Percentiles rank a stretch among this genome's conserved stretches.
phyloP scores from a whole-genome alignment of 1,140 invertebrate genomes.

The Pseudomyrmex cubaensis region DNA sequence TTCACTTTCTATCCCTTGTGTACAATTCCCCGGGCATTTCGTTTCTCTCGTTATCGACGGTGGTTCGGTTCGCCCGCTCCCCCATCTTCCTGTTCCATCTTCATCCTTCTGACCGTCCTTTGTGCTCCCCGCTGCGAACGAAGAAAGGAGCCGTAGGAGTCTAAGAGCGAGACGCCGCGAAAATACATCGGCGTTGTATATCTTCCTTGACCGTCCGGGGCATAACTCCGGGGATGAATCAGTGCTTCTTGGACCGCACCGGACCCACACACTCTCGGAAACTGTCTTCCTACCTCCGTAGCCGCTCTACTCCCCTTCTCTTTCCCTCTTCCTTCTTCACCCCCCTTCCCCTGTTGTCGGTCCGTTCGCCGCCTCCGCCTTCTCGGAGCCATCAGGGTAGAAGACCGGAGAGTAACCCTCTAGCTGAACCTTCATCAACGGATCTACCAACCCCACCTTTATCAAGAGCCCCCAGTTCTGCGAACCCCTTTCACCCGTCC shows the following conservation, averaged over 20 bases:
- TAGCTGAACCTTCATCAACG: slow-evolving; percentile 85
- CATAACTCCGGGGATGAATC: slow-evolving; percentile 84
- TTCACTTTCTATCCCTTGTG: neutral
- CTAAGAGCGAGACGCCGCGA: slow-evolving; percentile 66
- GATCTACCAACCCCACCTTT: slow-evolving; percentile 85
- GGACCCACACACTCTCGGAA: slow-evolving; percentile 75
- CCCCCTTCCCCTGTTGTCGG: slow-evolving; percentile 61
- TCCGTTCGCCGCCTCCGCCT: slow-evolving; percentile 64
- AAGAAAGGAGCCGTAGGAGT: slow-evolving; percentile 53
- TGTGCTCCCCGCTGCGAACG: slow-evolving; percentile 31
- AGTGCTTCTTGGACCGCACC: slow-evolving; percentile 83
- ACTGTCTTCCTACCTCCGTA: slow-evolving; percentile 69
- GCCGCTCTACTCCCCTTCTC: slow-evolving; percentile 43
- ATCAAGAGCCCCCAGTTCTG: slow-evolving; percentile 83
- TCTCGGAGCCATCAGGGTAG: slow-evolving; percentile 81
- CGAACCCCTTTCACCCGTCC: slow-evolving; percentile 68
- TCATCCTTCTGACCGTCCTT: slow-evolving; percentile 55
- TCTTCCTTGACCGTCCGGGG: slow-evolving; percentile 80
- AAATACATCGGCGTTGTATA: slow-evolving; percentile 81
- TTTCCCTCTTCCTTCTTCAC: slow-evolving; percentile 60
- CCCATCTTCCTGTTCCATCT: slow-evolving; percentile 53
- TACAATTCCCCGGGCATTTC: slow-evolving; percentile 53
- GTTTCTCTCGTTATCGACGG: slow-evolving; percentile 72
- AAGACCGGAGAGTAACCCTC: slow-evolving; percentile 84
- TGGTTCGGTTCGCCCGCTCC: slow-evolving; percentile 58